phyloP scores from a whole-genome alignment of 2,113 vertebrate genomes.

The Ciconia maguari region DNA sequence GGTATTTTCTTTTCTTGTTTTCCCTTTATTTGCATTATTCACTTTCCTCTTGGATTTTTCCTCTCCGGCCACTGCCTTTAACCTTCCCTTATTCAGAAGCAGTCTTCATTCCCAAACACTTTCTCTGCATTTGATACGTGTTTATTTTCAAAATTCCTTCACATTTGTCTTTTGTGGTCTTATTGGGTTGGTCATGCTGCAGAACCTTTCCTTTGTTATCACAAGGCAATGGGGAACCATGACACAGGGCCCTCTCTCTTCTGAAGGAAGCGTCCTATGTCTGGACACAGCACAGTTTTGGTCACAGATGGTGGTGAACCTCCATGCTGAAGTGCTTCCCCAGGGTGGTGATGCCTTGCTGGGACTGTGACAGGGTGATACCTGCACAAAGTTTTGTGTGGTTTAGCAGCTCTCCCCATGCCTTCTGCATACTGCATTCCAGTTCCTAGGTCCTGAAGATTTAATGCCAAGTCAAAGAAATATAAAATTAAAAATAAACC shows the following conservation, averaged over 20 bases:
- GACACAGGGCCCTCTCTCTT: not conserved
- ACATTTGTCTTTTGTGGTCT: not conserved
- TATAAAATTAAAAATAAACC: not conserved
- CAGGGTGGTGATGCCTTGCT: not conserved
- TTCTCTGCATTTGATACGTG: not conserved
- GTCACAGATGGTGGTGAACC: not conserved
- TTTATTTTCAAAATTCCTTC: not conserved
- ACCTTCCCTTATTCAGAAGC: not conserved
- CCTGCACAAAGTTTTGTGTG: not conserved
- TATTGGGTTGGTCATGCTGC: not conserved
- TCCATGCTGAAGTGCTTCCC: not conserved
- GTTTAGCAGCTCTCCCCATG: not conserved
- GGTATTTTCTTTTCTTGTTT: not conserved
- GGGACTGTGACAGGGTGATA: not conserved
- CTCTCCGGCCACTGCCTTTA: not conserved
- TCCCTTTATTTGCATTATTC: not conserved
- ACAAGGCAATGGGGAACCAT: not conserved
- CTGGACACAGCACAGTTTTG: not conserved
- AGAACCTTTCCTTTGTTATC: not conserved
- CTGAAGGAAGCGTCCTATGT: not conserved
- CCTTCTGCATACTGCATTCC: not conserved
- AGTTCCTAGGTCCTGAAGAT: not conserved
- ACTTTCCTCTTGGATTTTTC: not conserved
- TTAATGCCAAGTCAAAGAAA: not conserved
- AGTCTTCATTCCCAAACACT: not conserved